These are phyloP conservation scores for Chlamydotis undulata DNA, from an alignment of 2,113 vertebrate genomes.

Conservation along the genomic window DNA sequence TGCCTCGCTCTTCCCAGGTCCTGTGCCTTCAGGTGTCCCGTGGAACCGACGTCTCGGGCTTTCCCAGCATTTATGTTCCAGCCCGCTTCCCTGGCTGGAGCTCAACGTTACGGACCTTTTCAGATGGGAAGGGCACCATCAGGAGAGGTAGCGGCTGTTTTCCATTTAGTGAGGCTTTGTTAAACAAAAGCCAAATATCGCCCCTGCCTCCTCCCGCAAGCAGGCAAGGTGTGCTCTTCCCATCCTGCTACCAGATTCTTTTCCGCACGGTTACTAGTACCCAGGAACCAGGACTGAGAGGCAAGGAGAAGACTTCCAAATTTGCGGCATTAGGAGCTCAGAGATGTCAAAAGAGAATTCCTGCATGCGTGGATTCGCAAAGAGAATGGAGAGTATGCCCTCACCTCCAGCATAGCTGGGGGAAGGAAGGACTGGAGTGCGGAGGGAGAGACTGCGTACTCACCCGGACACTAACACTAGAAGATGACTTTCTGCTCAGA, in stretches of 20 bases:
- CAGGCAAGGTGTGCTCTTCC: background rate
- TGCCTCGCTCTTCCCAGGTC: background rate
- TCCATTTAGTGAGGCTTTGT: background rate
- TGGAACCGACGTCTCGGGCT: background rate
- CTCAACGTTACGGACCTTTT: background rate
- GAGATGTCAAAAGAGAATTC: background rate
- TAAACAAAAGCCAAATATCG: background rate
- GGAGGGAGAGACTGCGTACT: background rate
- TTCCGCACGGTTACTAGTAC: background rate
- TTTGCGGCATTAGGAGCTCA: background rate
- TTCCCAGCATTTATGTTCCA: background rate
- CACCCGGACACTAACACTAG: background rate
- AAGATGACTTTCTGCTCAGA: background rate
- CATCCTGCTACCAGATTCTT: fast-evolving
- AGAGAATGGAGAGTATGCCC: background rate
- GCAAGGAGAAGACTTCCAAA: background rate
- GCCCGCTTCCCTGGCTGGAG: background rate
- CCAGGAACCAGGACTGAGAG: background rate
- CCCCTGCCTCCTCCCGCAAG: background rate
- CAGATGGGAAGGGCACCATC: background rate
- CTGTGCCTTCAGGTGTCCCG: background rate
- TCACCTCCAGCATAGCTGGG: background rate
- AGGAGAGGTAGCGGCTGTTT: background rate
- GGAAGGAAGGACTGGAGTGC: background rate
- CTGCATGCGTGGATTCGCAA: background rate